Percentiles rank a stretch among this genome's conserved stretches.
These are phyloP conservation scores for Automeris io DNA, from an alignment of 2,888 invertebrate genomes.

Conservation along the genomic window DNA sequence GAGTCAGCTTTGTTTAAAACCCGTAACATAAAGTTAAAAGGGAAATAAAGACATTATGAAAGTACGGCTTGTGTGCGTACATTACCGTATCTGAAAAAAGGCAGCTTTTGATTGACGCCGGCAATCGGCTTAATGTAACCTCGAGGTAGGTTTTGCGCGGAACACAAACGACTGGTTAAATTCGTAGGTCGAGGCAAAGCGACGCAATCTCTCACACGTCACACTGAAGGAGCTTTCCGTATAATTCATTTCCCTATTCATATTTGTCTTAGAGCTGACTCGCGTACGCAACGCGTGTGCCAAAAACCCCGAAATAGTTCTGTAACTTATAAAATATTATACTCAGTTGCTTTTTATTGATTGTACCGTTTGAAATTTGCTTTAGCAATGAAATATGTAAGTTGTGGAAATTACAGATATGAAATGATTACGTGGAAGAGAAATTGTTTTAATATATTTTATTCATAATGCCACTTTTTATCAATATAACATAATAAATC, in stretches of 20 bases:
- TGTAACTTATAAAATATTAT: constrained; percentile 7
- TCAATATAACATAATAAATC: too few species aligned
- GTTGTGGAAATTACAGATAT: too few species aligned
- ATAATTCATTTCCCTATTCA: constrained; percentile 75
- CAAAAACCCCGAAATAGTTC: constrained; percentile 8
- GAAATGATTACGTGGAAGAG: too few species aligned
- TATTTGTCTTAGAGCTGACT: constrained; percentile 72
- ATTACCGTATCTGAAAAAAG: constrained; percentile 60
- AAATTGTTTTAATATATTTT: too few species aligned
- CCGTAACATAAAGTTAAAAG: constrained; percentile 6
- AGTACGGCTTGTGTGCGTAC: constrained; percentile 32
- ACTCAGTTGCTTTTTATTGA: constrained; percentile 2
- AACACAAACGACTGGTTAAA: constrained; percentile 72
- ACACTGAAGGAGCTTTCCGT: constrained; percentile 66
- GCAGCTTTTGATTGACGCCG: constrained; percentile 71
- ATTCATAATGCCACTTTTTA: too few species aligned
- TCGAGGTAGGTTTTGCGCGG: constrained; percentile 69
- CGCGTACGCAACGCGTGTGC: constrained; percentile 24
- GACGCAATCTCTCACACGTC: constrained; percentile 74
- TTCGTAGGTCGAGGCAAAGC: constrained; percentile 72
- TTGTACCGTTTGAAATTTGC: not conserved
- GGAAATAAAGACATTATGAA: constrained; percentile 38
- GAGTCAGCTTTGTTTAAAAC: too few species aligned
- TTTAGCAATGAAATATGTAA: not conserved
- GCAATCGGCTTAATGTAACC: constrained; percentile 76